Base-by-base conservation (phyloP, 2,888 invertebrate species). In the Conus canariensis region DNA sequence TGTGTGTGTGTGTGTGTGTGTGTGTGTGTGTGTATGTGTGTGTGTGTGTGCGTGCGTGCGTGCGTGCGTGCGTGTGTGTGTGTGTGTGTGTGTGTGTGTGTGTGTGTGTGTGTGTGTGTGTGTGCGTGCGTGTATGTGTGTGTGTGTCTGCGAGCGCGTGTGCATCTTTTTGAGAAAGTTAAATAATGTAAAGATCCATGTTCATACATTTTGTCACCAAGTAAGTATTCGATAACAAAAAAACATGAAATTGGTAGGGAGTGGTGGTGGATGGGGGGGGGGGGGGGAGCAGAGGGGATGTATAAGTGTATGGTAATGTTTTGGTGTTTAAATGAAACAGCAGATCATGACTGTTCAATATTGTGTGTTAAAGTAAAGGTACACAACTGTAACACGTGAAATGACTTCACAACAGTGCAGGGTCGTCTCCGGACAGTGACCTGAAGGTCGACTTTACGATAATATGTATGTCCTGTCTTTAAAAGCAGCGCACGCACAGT, bases 61-160 rank as follows among this genome's bases (percentile, higher is more conserved):
- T 45, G 70, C 45, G 70, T 30, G 87, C 45, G 87, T 30, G 70
- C 10, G 70, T 30, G 87, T 87, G 87, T 70, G 70, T 87, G 67
- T 58, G 70, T 87, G 87, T 30, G 87, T 87, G 87, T 30, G 87
- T 70, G 70, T 56, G 67, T 87, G 87, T 25, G 70, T 70, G 56
- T 56, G 70, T 70, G 87, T 22, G 87, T 70, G 70, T 19, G 64
- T 67, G 30, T 16, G 45, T 67, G 87, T 70, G 87, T 87, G 87
- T 70, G 70, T 87, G 87, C 45, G 87, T 87, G 87, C 14, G 87
- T 87, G 87, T 70, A 74, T 87, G 87, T 87, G 85, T 85, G 85
- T 85, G 59, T 85, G 85, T 85, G 85, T 85, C 60, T 85, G 85
- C 60, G 85, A 60, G 85, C 25, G 85, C 60, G 85, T 59, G 83